Evolutionary conservation across 2,113 vertebrate genomes (phyloP), one percentile per base, ranked within the genome.

Genomic region (Diadophis punctatus): DNA sequence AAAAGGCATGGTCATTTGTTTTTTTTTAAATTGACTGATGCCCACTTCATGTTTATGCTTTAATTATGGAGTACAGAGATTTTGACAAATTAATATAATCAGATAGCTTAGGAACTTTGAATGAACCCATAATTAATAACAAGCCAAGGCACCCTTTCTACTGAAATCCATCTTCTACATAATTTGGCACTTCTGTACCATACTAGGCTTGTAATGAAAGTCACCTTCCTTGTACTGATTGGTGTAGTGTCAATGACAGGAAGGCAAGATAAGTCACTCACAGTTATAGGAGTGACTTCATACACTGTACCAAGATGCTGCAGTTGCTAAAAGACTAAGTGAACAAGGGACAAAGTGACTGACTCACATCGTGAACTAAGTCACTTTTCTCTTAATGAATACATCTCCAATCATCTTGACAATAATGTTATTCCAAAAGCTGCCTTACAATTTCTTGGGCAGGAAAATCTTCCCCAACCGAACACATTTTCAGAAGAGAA

Each of bases 181-280:
- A 93, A 96, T 96, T 95, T 96, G 94, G 96, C 92, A 96, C 94
- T 96, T 95, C 16, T 0, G 93, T 96, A 95, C 93, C 93, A 91
- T 95, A 91, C 93, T 95, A 91, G 58, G 91, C 91, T 96, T 95
- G 94, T 97, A 96, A 96, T 97, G 95, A 95, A 96, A 97, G 95
- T 96, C 93, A 53, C 94, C 96, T 96, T 95, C 92, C 95, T 87
- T 95, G 92, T 96, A 92, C 96, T 93, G 95, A 86, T 90, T 92
- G 94, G 92, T 87, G 94, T 94, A 93, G 74, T 94, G 96, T 97
- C 96, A 95, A 91, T 95, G 34, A 91, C 10, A 51, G 49, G 25
- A 18, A 96, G 93, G 56, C 89, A 96, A 95, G 74, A 68, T 96
- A 96, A 96, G 97, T 97, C 92, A 92, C 68, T 25, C 63, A 87